Conservation (phyloP, 2,888 invertebrate genomes). For the Scaptodrosophila latifasciaeformis region DNA sequence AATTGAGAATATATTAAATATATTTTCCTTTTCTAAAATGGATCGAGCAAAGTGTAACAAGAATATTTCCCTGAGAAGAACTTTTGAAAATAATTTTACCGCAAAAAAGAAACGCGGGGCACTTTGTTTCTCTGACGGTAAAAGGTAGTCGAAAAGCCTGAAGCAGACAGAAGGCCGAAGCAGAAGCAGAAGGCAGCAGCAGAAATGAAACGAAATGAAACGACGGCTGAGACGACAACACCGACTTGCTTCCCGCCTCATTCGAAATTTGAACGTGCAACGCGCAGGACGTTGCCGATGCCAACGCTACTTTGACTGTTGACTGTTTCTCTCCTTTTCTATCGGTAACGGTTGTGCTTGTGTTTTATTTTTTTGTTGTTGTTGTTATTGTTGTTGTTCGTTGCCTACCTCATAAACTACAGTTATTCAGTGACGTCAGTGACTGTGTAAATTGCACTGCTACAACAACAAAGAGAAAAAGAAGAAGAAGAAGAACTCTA, state of each 20-base stretch:
- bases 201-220: slow-evolving; percentile 8
- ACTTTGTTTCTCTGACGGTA: too few relatives aligned
- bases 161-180: slow-evolving; percentile 8
- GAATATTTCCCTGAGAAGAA: too few relatives aligned
- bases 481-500: too few relatives aligned
- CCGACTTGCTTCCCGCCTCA: slow-evolving; percentile 37
- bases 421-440: slow-evolving; percentile 28
- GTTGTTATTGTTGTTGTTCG: slow-evolving; percentile 15
- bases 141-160: neutral
- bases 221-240: slow-evolving; percentile 1
- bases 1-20: too few relatives aligned
- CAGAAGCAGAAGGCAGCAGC: slow-evolving; percentile 19
- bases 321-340: neutral
- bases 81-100: too few relatives aligned
- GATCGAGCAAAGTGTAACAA: too few relatives aligned
- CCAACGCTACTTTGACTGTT: slow-evolving; percentile 1
- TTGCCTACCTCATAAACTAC: too few relatives aligned
- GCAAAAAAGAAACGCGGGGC: too few relatives aligned
- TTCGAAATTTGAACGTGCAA: slow-evolving; percentile 69
- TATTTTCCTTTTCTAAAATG: too few relatives aligned
- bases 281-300: slow-evolving; percentile 62
- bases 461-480: too few relatives aligned
- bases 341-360: slow-evolving; percentile 2
- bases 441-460: too few relatives aligned
- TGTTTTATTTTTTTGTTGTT: slow-evolving; percentile 1